Conservation (phyloP, 2,888 invertebrate species). For the Polietes domitor region DNA sequence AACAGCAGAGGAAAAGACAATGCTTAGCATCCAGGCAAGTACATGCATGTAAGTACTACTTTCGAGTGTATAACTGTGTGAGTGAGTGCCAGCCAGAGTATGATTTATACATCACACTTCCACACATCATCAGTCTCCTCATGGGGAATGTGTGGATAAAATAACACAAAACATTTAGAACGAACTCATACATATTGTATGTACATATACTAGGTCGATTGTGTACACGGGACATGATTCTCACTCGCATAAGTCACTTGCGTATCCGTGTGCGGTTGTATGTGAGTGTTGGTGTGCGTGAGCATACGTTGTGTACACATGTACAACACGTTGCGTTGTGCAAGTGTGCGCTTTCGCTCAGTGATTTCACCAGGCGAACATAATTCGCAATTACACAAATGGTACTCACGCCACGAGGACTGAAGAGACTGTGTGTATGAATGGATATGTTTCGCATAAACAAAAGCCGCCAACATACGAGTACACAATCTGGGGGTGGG, state of each 20-base stretch:
- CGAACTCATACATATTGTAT: neutral
- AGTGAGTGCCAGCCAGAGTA: neutral
- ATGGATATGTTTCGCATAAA: neutral
- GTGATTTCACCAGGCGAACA: constrained; percentile 56
- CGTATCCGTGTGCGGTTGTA: neutral
- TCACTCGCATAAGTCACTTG: neutral
- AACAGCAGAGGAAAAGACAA: neutral
- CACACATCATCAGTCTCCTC: too few relatives aligned
- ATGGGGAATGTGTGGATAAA: neutral
- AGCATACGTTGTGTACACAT: constrained; percentile 26
- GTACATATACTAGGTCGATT: neutral
- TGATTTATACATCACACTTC: too few relatives aligned
- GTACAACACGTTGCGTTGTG: constrained; percentile 43
- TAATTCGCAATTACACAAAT: constrained; percentile 58
- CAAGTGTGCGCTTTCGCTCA: constrained; percentile 55
- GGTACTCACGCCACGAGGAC: neutral
- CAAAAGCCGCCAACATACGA: neutral
- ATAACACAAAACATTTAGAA: neutral
- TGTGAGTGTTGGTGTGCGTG: constrained; percentile 17
- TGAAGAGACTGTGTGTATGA: constrained; percentile 21
- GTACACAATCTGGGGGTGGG: too few relatives aligned
- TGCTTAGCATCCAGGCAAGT: neutral
- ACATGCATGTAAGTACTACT: neutral
- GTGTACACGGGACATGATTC: neutral
- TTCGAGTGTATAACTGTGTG: neutral